A percentile compares a stretch with the other conserved stretches of the same genome.
These are phyloP conservation scores for Caprella mutica DNA, from an alignment of 2,888 invertebrate species.

Conservation along the genomic window DNA sequence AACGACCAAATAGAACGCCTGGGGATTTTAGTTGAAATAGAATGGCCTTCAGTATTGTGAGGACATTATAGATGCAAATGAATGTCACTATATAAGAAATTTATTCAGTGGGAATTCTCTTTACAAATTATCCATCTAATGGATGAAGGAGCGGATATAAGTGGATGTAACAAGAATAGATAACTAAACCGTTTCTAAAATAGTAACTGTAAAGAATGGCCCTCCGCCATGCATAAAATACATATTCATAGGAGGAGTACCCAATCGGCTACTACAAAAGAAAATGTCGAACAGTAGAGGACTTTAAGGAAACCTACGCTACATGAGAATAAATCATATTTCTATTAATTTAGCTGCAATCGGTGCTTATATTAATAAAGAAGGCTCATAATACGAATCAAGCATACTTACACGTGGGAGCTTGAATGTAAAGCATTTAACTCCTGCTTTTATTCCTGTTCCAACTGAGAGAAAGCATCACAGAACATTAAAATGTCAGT, in stretches of 20 bases:
- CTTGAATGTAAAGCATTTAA: background rate
- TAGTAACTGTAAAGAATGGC: too few relatives aligned
- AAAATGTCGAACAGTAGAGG: background rate
- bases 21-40: too few relatives aligned
- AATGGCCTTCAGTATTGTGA: too few relatives aligned
- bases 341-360: background rate
- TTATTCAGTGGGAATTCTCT: too few relatives aligned
- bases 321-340: background rate
- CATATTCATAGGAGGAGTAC: conserved; percentile 1
- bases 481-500: background rate
- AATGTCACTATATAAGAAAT: too few relatives aligned
- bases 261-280: background rate
- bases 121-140: too few relatives aligned
- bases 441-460: background rate
- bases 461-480: background rate
- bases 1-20: too few relatives aligned
- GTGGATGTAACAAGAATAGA: too few relatives aligned
- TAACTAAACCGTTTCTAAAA: too few relatives aligned
- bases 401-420: background rate
- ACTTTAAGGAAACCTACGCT: background rate
- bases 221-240: background rate
- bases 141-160: too few relatives aligned
- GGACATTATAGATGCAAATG: too few relatives aligned
- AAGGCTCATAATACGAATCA: background rate
- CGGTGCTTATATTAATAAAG: background rate